These are phyloP conservation scores for Alcis repandata DNA, from an alignment of 2,888 invertebrate species.

Conservation along the genomic window DNA sequence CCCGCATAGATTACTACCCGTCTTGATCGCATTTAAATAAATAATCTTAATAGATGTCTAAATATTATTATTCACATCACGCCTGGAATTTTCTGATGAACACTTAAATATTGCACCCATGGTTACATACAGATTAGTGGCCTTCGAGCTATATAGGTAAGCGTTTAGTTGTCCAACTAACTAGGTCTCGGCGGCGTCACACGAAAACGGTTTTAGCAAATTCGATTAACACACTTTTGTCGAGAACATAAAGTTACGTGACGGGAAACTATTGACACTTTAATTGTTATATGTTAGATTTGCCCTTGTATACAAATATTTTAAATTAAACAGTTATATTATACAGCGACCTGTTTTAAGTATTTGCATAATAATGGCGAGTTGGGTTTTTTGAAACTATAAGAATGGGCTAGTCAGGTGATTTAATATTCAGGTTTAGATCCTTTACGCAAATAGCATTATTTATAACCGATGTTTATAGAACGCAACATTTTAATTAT, in stretches of 20 bases:
- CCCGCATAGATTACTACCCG: conserved; percentile 37
- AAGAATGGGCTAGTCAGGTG: conserved; percentile 5
- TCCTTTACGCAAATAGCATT: background rate
- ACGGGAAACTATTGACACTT: conserved; percentile 1
- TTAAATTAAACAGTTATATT: conserved; percentile 8
- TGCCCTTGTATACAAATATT: conserved; percentile 4
- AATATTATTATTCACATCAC: conserved; percentile 62
- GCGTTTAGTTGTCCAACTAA: conserved; percentile 26
- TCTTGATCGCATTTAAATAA: conserved; percentile 42
- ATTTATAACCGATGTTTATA: conserved; percentile 4
- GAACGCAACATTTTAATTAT: background rate
- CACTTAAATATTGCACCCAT: conserved; percentile 58
- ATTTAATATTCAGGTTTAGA: conserved; percentile 1
- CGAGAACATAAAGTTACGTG: conserved; percentile 16
- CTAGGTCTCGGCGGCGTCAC: conserved; percentile 18
- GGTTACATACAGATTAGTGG: conserved; percentile 57
- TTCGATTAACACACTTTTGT: conserved; percentile 27
- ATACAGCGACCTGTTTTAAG: background rate
- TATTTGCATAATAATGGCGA: conserved; percentile 9
- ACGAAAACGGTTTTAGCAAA: conserved; percentile 20
- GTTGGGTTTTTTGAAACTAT: background rate
- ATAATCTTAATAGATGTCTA: conserved; percentile 51
- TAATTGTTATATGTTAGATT: conserved; percentile 4
- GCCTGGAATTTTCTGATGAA: conserved; percentile 64
- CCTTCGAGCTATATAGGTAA: conserved; percentile 55